A percentile compares a stretch with the other conserved stretches of the same genome.
phyloP scores from a whole-genome alignment of 2,888 invertebrate species.

The Drosophila leonis region DNA sequence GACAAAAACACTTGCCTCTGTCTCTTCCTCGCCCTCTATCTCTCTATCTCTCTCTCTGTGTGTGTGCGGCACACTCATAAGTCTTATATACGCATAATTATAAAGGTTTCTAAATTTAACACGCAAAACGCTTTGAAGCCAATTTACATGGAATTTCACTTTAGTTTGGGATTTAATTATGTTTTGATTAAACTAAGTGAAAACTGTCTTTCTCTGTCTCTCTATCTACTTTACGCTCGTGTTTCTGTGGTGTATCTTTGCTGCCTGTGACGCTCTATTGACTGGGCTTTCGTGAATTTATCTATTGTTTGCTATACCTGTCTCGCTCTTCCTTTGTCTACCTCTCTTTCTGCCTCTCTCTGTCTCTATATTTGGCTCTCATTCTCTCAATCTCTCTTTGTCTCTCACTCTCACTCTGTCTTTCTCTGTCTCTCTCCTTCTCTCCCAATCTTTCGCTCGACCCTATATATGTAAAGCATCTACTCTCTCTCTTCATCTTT shows the following conservation, averaged over 20 bases:
- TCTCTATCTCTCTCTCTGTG: not conserved
- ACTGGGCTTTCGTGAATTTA: too few relatives aligned
- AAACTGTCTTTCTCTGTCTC: not conserved
- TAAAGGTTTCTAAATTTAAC: conserved; percentile 30
- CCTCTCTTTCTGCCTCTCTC: not conserved
- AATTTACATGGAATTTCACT: conserved; percentile 23
- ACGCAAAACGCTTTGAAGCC: conserved; percentile 23
- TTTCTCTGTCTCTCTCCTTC: not conserved
- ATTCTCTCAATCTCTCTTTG: not conserved
- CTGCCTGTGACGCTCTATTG: not conserved
- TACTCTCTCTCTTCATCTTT: not conserved
- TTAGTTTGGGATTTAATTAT: conserved; percentile 7
- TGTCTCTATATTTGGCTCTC: not conserved
- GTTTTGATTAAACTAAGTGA: conserved; percentile 7
- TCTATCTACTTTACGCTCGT: not conserved
- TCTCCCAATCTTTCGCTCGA: not conserved
- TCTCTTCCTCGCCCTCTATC: fast-evolving
- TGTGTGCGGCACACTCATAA: conserved; percentile 3
- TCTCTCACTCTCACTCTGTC: not conserved
- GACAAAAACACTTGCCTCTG: conserved; percentile 9
- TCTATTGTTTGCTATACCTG: too few relatives aligned
- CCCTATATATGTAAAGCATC: not conserved
- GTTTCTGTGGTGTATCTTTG: not conserved
- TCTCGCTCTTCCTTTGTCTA: too few relatives aligned
- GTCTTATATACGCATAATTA: conserved; percentile 29